Conservation (phyloP, 2,888 invertebrate genomes). For the Prosapia bicincta region DNA sequence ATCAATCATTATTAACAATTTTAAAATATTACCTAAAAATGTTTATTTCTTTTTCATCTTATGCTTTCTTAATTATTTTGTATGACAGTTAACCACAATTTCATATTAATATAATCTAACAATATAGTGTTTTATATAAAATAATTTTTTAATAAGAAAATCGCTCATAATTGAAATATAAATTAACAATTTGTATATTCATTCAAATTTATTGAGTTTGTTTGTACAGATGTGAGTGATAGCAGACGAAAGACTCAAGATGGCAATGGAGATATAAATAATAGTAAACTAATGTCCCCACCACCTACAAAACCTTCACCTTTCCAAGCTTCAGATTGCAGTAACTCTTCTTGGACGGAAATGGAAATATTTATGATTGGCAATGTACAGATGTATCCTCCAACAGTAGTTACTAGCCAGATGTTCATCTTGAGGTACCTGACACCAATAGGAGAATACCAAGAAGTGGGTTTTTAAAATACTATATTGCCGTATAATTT, state of each 20-base stretch:
- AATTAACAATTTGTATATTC: too few species aligned
- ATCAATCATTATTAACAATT: too few species aligned
- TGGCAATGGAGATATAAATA: constrained; percentile 42
- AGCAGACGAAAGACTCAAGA: constrained; percentile 19
- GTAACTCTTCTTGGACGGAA: constrained; percentile 90
- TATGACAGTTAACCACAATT: too few species aligned
- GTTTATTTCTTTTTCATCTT: too few species aligned
- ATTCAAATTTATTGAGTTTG: too few species aligned
- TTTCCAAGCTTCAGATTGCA: constrained; percentile 52
- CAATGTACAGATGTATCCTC: constrained; percentile 84
- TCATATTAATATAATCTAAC: too few species aligned
- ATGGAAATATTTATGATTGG: constrained; percentile 87
- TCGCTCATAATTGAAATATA: too few species aligned
- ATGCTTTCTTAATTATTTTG: too few species aligned
- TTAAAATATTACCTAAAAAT: too few species aligned
- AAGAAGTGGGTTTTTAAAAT: constrained; percentile 75
- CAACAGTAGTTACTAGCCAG: constrained; percentile 84
- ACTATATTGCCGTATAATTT: too few species aligned
- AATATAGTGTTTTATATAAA: too few species aligned
- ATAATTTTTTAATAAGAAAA: too few species aligned
- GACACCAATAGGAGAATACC: constrained; percentile 97
- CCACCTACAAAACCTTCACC: constrained; percentile 37
- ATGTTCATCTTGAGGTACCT: constrained; percentile 90
- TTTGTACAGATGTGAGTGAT: background rate
- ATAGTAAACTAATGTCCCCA: constrained; percentile 48